phyloP scores from a whole-genome alignment of 1,140 invertebrate species.

The Mesaphorura yosii region DNA sequence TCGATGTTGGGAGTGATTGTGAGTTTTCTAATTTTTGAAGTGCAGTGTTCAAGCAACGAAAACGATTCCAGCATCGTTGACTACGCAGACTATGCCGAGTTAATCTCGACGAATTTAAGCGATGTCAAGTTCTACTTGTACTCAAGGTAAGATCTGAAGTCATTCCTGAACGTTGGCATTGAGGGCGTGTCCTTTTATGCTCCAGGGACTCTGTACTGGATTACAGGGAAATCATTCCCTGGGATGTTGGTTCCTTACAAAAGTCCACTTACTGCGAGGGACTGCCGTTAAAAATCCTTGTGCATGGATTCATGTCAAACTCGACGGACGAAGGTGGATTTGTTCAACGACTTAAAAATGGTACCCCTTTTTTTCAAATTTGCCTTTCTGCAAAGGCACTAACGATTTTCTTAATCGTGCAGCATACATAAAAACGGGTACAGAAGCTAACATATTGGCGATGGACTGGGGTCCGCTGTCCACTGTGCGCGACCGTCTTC shows the following conservation, averaged over 20 bases:
- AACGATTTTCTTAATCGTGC: too few relatives aligned
- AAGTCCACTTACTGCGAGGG: background rate
- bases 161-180: background rate
- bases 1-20: too few relatives aligned
- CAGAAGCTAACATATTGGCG: background rate
- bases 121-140: background rate
- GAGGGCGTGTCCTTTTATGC: background rate
- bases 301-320: background rate
- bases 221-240: background rate
- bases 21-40: too few relatives aligned
- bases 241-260: background rate
- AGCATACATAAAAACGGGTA: background rate
- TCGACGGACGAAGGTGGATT: background rate
- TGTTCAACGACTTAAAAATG: background rate
- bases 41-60: too few relatives aligned
- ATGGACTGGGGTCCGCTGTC: slow-evolving; percentile 4
- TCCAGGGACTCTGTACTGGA: background rate
- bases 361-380: background rate
- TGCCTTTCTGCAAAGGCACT: too few relatives aligned
- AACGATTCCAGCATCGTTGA: too few relatives aligned
- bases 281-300: background rate
- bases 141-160: background rate
- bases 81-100: too few relatives aligned
- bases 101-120: background rate
- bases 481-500: too few relatives aligned